phyloP scores from a whole-genome alignment of 2,888 invertebrate species.

The Seira ritae region DNA sequence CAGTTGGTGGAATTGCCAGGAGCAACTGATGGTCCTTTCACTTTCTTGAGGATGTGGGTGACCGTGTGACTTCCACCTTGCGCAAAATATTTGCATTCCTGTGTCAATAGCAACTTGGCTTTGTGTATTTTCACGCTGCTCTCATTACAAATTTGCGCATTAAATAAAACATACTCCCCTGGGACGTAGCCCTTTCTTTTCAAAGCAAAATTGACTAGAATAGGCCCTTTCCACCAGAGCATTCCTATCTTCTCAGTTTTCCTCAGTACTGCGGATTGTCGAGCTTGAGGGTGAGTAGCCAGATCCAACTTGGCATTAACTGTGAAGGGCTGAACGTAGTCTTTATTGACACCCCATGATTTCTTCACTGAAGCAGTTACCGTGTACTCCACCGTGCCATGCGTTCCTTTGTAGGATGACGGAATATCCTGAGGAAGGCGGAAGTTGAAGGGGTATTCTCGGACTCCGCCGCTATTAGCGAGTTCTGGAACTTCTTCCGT shows the following conservation, averaged over 20 bases:
- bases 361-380: conserved; percentile 53
- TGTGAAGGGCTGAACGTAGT: conserved; percentile 43
- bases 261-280: conserved; percentile 35
- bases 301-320: conserved; percentile 56
- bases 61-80: conserved; percentile 50
- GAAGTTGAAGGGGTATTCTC: conserved; percentile 55
- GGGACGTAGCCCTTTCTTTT: conserved; percentile 42
- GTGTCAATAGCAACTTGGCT: conserved; percentile 52
- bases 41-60: conserved; percentile 56
- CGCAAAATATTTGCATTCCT: conserved; percentile 56
- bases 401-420: conserved; percentile 60
- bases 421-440: conserved; percentile 53
- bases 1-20: conserved; percentile 52
- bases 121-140: conserved; percentile 58
- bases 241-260: conserved; percentile 55
- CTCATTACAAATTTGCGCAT: conserved; percentile 62
- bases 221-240: conserved; percentile 58
- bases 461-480: conserved; percentile 38
- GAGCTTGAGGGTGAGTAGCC: conserved; percentile 37
- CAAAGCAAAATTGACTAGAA: conserved; percentile 53
- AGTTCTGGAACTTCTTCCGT: conserved; percentile 44
- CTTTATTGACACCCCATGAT: conserved; percentile 56
- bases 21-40: conserved; percentile 55
- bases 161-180: conserved; percentile 54
- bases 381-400: conserved; percentile 57